Conservation (phyloP, 30 jellyfish, hydroid and myxozoan species). For the Catostylus mosaicus region DNA sequence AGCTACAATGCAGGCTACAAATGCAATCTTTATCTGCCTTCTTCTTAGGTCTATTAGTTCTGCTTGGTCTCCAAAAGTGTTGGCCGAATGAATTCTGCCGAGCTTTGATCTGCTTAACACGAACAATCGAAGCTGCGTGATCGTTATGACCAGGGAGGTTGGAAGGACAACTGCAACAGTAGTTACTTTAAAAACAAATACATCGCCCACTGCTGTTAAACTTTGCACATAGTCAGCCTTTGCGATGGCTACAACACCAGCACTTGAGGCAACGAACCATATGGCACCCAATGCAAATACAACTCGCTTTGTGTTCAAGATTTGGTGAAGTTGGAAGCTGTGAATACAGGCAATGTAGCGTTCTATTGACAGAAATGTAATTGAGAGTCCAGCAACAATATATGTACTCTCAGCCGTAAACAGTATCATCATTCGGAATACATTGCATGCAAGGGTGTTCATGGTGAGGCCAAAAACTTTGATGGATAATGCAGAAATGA, state of each 20-base stretch:
- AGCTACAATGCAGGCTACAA: slow-evolving; percentile 6
- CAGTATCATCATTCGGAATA: no score
- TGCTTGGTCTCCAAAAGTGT: background rate
- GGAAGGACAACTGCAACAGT: background rate
- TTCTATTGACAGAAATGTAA: background rate
- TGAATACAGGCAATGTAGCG: slow-evolving; percentile 2
- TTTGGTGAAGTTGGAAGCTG: background rate
- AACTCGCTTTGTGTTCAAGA: background rate
- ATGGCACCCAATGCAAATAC: background rate
- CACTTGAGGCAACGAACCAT: background rate
- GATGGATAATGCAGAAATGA: background rate
- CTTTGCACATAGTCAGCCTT: background rate
- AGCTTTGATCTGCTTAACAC: background rate
- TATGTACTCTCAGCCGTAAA: background rate
- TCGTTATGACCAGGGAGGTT: background rate
- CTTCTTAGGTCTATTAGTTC: background rate
- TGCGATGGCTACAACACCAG: background rate
- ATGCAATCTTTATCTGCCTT: background rate
- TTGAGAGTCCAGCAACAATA: background rate
- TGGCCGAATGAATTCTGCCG: background rate
- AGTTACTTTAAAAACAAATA: no score
- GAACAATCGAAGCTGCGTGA: background rate
- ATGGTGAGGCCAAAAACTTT: background rate
- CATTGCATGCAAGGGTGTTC: background rate
- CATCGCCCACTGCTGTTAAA: background rate